These are phyloP conservation scores for Sebastes matsubarae DNA, from an alignment of 2,797 vertebrate genomes.

Conservation along the genomic window DNA sequence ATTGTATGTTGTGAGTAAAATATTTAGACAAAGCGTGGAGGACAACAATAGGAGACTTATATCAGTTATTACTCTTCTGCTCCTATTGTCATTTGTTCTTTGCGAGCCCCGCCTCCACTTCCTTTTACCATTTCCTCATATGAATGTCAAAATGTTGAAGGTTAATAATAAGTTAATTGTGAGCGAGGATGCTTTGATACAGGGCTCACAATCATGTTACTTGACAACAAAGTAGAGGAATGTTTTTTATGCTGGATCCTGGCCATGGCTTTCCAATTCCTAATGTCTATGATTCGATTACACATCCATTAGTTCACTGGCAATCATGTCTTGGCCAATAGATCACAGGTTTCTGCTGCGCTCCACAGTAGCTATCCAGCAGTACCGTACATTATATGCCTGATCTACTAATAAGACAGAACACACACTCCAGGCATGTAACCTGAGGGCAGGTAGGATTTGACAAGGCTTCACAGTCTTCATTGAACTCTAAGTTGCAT, in stretches of 20 bases:
- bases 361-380: not conserved
- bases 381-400: not conserved
- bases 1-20: not conserved
- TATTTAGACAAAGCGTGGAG: not conserved
- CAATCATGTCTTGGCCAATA: slow-evolving; percentile 60
- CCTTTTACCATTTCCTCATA: slow-evolving; percentile 20
- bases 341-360: slow-evolving; percentile 27
- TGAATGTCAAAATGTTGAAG: slow-evolving; percentile 64
- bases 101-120: not conserved
- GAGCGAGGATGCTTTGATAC: slow-evolving; percentile 41
- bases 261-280: slow-evolving; percentile 56
- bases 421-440: not conserved
- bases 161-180: slow-evolving; percentile 65
- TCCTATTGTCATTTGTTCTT: not conserved
- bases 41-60: not conserved
- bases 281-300: slow-evolving; percentile 77
- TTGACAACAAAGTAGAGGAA: slow-evolving; percentile 35
- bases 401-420: not conserved
- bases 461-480: not conserved
- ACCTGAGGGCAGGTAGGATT: not conserved
- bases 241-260: slow-evolving; percentile 43
- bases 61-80: slow-evolving; percentile 15
- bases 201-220: slow-evolving; percentile 2
- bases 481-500: not conserved
- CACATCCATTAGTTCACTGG: slow-evolving; percentile 69